Conservation (phyloP, 2,888 invertebrate species). For the Erpobdella octoculata region DNA sequence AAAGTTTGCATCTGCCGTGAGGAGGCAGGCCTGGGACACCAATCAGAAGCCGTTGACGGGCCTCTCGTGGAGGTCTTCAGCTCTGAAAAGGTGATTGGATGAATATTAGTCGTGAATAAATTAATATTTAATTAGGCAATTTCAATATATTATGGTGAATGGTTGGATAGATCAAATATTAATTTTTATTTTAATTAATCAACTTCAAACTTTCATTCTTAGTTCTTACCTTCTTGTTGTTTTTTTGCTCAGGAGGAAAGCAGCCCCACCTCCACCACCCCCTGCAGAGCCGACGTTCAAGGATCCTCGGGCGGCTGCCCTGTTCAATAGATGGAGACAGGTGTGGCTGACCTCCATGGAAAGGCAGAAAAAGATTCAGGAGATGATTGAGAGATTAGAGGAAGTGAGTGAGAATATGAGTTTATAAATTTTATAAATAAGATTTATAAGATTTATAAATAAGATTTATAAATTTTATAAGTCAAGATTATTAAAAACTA, state of each 20-base stretch:
- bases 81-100: background rate
- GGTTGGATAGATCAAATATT: too few relatives aligned
- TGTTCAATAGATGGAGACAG: slow-evolving; percentile 91
- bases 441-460: too few relatives aligned
- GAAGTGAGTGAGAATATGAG: slow-evolving; percentile 57
- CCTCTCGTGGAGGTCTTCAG: background rate
- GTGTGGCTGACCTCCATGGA: slow-evolving; percentile 98
- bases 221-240: too few relatives aligned
- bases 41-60: background rate
- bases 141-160: too few relatives aligned
- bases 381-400: slow-evolving; percentile 79
- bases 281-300: slow-evolving; percentile 61
- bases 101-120: too few relatives aligned
- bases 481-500: too few relatives aligned
- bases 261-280: background rate
- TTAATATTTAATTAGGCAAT: too few relatives aligned
- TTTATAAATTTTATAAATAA: too few relatives aligned
- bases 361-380: slow-evolving; percentile 83
- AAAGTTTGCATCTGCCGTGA: slow-evolving; percentile 70
- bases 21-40: slow-evolving; percentile 29
- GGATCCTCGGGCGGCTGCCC: slow-evolving; percentile 63
- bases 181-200: too few relatives aligned
- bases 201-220: too few relatives aligned
- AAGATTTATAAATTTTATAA: too few relatives aligned
- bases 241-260: background rate